A percentile compares a stretch with the other conserved stretches of the same genome.
Conservation (phyloP, 1,140 invertebrate genomes). For the Chelonus insularis region DNA sequence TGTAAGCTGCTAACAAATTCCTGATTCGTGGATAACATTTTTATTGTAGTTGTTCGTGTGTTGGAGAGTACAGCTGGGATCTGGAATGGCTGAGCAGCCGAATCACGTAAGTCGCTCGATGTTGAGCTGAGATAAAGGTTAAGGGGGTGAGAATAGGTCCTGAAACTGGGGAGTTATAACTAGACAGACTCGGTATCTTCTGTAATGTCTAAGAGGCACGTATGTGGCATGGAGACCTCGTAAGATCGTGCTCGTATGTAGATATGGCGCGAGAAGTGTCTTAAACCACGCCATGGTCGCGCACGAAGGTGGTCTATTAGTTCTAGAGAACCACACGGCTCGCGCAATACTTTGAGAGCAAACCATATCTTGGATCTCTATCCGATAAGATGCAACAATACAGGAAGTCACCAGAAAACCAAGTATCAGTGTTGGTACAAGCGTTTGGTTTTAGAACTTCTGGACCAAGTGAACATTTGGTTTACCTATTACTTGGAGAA, state of each 20-base stretch:
- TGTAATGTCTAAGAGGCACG: not conserved
- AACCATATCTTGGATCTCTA: slow-evolving; percentile 47
- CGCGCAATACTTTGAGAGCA: slow-evolving; percentile 11
- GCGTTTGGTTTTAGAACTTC: slow-evolving; percentile 41
- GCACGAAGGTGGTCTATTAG: slow-evolving; percentile 14
- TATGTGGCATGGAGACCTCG: slow-evolving; percentile 4
- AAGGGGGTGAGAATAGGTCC: too few relatives aligned
- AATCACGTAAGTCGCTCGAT: too few relatives aligned
- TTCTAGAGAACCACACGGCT: not conserved
- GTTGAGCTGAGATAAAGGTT: too few relatives aligned
- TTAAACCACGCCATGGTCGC: not conserved
- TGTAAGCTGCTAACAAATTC: too few relatives aligned
- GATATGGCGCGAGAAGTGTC: slow-evolving; percentile 10
- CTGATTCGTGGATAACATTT: too few relatives aligned
- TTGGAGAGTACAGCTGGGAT: too few relatives aligned
- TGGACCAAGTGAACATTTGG: not conserved
- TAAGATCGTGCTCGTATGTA: slow-evolving; percentile 12
- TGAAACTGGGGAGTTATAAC: too few relatives aligned
- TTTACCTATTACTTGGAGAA: not conserved
- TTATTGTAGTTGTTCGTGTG: too few relatives aligned
- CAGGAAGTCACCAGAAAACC: slow-evolving; percentile 35
- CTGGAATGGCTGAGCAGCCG: too few relatives aligned
- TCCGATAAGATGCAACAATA: slow-evolving; percentile 48
- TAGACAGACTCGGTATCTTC: not conserved
- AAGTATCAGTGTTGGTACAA: slow-evolving; percentile 35